Conservation (phyloP, 2,797 vertebrate genomes). For the Hydrocynus forskahlii region DNA sequence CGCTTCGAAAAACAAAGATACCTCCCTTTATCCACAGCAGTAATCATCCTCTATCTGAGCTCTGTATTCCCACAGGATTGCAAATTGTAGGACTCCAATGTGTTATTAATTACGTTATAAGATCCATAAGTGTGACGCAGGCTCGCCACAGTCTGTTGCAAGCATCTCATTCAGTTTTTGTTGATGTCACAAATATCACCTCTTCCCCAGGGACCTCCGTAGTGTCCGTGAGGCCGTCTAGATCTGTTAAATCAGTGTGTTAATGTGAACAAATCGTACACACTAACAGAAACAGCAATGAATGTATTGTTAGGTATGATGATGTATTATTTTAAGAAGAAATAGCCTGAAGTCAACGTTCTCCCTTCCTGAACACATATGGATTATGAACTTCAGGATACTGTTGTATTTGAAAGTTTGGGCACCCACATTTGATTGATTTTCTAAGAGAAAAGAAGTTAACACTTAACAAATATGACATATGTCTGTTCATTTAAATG, state of each 20-base stretch:
- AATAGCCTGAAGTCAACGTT: background rate
- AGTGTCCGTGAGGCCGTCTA: background rate
- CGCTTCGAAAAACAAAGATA: background rate
- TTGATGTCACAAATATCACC: constrained; percentile 13
- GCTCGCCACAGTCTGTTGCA: constrained; percentile 31
- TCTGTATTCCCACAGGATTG: constrained; percentile 31
- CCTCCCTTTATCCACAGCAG: background rate
- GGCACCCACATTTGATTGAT: no score
- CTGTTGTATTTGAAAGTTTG: no score
- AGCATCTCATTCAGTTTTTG: constrained; percentile 22
- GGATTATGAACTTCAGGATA: background rate
- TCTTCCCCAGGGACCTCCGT: background rate
- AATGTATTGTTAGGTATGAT: constrained; percentile 28
- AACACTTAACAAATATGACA: no score
- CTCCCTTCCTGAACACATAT: background rate
- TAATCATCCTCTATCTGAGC: constrained; percentile 19
- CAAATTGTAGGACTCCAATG: constrained; percentile 22
- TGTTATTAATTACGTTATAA: constrained; percentile 37
- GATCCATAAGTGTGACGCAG: constrained; percentile 24
- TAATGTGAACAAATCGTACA: background rate
- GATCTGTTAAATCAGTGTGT: background rate
- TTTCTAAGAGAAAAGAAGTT: no score
- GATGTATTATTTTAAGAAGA: constrained; percentile 28
- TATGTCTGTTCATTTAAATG: no score
- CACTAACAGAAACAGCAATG: constrained; percentile 24